These are phyloP conservation scores for Macrocentrus cingulum DNA, from an alignment of 1,140 invertebrate species.

Conservation along the genomic window DNA sequence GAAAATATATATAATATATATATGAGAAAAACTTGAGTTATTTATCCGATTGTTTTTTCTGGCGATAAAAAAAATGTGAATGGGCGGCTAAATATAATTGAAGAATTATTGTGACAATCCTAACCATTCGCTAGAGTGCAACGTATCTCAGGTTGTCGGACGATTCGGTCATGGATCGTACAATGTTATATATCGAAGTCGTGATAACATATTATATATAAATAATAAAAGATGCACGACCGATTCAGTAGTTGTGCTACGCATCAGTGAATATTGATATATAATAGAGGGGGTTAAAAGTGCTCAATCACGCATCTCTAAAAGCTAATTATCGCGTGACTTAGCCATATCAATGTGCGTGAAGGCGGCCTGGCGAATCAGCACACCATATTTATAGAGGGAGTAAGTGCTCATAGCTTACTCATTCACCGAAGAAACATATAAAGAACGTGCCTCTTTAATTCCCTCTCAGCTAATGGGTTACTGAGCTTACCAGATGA, in stretches of 20 bases:
- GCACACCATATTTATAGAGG: constrained; percentile 25
- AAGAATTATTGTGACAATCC: constrained; percentile 1
- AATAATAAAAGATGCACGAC: constrained; percentile 5
- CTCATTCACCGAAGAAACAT: background rate
- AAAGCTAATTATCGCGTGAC: constrained; percentile 26
- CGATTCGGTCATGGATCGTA: constrained; percentile 20
- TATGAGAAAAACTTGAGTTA: background rate
- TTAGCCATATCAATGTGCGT: constrained; percentile 28
- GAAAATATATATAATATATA: constrained; percentile 5
- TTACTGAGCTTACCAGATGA: constrained; percentile 62
- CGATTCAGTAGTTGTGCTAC: constrained; percentile 5
- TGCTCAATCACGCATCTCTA: constrained; percentile 26
- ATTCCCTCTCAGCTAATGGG: constrained; percentile 3
- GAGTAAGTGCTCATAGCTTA: constrained; percentile 1
- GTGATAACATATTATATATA: no score
- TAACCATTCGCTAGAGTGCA: constrained; percentile 25
- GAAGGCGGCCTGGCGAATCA: constrained; percentile 25
- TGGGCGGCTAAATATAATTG: no score
- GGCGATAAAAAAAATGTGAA: no score
- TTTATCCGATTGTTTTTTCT: background rate
- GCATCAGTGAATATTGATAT: background rate
- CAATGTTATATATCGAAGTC: no score
- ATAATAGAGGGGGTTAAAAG: constrained; percentile 1
- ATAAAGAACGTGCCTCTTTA: constrained; percentile 3
- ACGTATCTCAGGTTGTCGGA: constrained; percentile 8